Evolutionary conservation across 1,140 invertebrate species (phyloP), one percentile per base, ranked within the genome.

Genomic region (Argopecten irradians): DNA sequence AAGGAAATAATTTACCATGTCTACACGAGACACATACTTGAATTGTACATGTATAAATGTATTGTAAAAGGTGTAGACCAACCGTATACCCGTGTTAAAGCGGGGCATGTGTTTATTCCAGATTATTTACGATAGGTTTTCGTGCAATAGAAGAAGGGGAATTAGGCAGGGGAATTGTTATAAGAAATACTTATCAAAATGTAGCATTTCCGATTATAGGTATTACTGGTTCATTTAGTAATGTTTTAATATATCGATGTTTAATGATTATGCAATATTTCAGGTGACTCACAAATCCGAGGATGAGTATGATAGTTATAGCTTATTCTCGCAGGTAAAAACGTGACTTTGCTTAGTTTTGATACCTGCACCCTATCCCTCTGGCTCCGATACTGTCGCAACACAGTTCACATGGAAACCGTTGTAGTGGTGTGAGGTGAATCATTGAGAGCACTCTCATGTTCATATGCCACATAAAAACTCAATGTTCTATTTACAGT

Each of bases 221-320:
- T n/a, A n/a, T n/a, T n/a, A n/a, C n/a, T n/a, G n/a, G n/a, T n/a
- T n/a, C n/a, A n/a, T n/a, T n/a, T n/a, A n/a, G n/a, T n/a, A n/a
- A n/a, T n/a, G n/a, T n/a, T n/a, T n/a, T n/a, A n/a, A 71, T 71
- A n/a, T 71, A 28, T 71, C n/a, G 22, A 71, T 28, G 0, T 28
- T 5, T 71, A 71, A 71, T 71, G 28, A 3, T 7, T 71, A 71
- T 71, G 55, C 55, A 71, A 71, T 71, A 71, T 71, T 71, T 71
- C 55, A 71, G 55, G 55, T 71, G n/a, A 28, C 55, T 7, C 55
- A 28, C 1, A 71, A 28, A 71, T 71, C 55, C 13, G 55, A 71
- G 55, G 55, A 71, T 71, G 55, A 71, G 55, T 71, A 71, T 71
- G 55, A 71, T 71, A 71, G 55, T 28, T 71, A 71, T 71, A 71